Evolutionary conservation across 1,140 invertebrate species (phyloP), one percentile per base, ranked within the genome.

Genomic region (Andrena cerasifolii): DNA sequence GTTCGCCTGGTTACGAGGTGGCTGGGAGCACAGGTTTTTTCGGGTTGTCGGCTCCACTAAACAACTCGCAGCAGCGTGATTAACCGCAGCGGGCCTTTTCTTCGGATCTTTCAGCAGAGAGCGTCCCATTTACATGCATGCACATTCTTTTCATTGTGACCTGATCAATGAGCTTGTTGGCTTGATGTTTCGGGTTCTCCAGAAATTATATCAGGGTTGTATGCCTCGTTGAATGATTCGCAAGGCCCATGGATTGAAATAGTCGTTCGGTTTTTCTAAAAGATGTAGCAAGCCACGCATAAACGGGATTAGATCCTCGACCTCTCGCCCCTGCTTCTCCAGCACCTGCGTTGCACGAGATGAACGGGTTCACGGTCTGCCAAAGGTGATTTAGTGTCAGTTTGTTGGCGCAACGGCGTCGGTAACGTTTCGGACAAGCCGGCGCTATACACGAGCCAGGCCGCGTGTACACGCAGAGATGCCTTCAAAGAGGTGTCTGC

Each of bases 331-430:
- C 43, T 43, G 59, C 71, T n/a, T 40, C 36, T 3, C 36, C 1
- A 65, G 72, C 85, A 85, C 84, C 79, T 88, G 86, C 82, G 78
- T 83, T 78, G 80, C 79, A 61, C 21, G 73, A 84, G 79, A 89
- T 75, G 88, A 87, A 86, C 72, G 80, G 85, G 82, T 81, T 68
- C 79, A 74, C 75, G 79, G 74, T 66, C 85, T 79, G 89, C 88
- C 89, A 86, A 87, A 86, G 70, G 70, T 91, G 90, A 91, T 91
- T 90, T 91, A 91, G 82, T 87, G 84, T 67, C 86, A 84, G 89
- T 90, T 89, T 87, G 88, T 90, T 88, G 86, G 79, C 79, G 84
- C 61, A 76, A 70, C 81, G 67, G 71, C 80, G 68, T 79, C 45
- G 51, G 72, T 66, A 81, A 83, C 79, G 62, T 66, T 49, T 71